Base-by-base conservation (phyloP, 30 jellyfish, hydroid and myxozoan genomes). In the Turritopsis dohrnii region DNA sequence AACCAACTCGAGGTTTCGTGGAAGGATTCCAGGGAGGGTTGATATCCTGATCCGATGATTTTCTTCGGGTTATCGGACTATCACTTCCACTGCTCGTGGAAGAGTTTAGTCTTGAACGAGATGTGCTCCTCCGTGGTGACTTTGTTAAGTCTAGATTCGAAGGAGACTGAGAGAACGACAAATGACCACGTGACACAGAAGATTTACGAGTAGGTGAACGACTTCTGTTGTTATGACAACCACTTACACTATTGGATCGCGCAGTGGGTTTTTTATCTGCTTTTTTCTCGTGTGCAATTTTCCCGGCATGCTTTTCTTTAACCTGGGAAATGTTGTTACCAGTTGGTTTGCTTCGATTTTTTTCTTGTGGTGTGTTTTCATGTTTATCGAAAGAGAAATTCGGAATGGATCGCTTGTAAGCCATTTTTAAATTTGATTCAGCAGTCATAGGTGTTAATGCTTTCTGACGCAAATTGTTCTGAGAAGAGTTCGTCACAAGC, bases 1-100 rank as follows among this genome's bases (percentile, higher is more conserved):
- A 41, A 41, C 60, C 60, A 41, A 41, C 60, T n/a, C 41, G 75
- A 8, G 83, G 60, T 23, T 28, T 29, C 20, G 29, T 79, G 16
- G 86, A 79, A 20, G 80, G 81, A 0, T 79, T 79, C 79, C 86
- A 54, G 16, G 31, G 80, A 9, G 81, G 81, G 26, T n/a, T n/a
- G 41, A 52, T 1, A 21, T 75, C 41, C 17, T 75, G 28, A 13
- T 75, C 65, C 25, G 60, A 8, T 26, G 66, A 21, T 30, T 26
- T 69, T 1, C 30, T 69, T 1, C 77, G 77, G 30, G 31, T 7
- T 7, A 27, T 27, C 1, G 77, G 77, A 1, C 77, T 69, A 7
- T 69, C 30, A 69, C 30, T 69, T 7, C 77, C 30, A n/a, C 31
- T n/a, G 31, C 31, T 23, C 16, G 77, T 69, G 28, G 77, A 69